Conservation (phyloP, 2,888 invertebrate genomes). For the Drosophila demipolita region DNA sequence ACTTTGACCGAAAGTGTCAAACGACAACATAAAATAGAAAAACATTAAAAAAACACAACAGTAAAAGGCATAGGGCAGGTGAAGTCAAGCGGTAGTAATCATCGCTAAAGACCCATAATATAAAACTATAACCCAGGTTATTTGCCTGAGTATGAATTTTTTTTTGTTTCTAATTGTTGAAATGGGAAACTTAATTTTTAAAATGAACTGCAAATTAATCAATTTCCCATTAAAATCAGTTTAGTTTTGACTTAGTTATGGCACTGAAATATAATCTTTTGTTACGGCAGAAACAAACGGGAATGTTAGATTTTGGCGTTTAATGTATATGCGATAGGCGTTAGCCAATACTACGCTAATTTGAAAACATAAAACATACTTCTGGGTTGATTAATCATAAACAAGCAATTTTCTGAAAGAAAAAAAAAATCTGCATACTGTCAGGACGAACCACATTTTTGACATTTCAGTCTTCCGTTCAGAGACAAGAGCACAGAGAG, state of each 20-base stretch:
- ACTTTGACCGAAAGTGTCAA: slow-evolving; percentile 43
- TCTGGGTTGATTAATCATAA: neutral
- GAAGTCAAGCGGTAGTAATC: slow-evolving; percentile 12
- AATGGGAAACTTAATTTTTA: neutral
- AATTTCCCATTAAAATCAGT: neutral
- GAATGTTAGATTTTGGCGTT: neutral
- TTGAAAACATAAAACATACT: neutral
- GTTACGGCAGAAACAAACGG: neutral
- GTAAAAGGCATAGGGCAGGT: neutral
- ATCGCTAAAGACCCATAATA: slow-evolving; percentile 5
- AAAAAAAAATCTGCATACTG: neutral
- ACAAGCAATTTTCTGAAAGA: neutral
- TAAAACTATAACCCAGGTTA: neutral
- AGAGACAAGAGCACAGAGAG: slow-evolving; percentile 89
- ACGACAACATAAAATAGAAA: slow-evolving; percentile 31
- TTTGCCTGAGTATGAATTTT: neutral
- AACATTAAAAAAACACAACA: neutral
- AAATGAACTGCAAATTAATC: neutral
- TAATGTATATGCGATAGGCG: neutral
- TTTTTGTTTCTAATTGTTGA: neutral
- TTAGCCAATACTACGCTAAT: too few species aligned
- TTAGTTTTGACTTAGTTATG: neutral
- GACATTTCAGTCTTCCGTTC: slow-evolving; percentile 88
- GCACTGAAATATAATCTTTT: neutral
- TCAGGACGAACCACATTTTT: slow-evolving; percentile 35